Base-by-base conservation (phyloP, 2,113 vertebrate genomes). In the Pelodiscus sinensis region DNA sequence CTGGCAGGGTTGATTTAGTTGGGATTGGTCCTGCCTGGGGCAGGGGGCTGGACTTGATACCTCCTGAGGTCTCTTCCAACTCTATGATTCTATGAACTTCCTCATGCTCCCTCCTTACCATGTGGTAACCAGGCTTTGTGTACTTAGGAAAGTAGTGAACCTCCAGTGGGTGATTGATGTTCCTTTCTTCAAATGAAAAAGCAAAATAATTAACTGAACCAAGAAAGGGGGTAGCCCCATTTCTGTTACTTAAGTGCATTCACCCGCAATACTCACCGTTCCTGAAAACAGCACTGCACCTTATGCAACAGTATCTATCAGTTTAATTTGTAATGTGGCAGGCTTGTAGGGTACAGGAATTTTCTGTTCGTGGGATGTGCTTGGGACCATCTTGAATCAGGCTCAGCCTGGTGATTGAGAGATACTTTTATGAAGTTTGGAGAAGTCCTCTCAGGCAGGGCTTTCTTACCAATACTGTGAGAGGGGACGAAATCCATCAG, bases 301-400 rank as follows among this genome's bases (percentile, higher is more conserved):
- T 12, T 5, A 11, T 60, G 13, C 58, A 60, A 25, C 25, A 62
- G 58, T 29, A 25, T 62, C 27, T 62, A 62, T 14, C 25, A 27
- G 38, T 55, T 44, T 52, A 19, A 6, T 6, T 1, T 19, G 50
- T 21, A 75, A n/a, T 0, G 11, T 0, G 3, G 51, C 24, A 77
- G 77, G 38, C 4, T 0, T 84, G 58, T 14, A 25, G 44, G 79
- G 31, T 88, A 52, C 0, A 0, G 60, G 22, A 82, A 8, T 1
- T 0, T 31, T 80, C 25, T 12, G 10, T 25, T 27, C 44, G 7
- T 24, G 60, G 11, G 35, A 24, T 44, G 9, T 19, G 68, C 54
- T 89, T 11, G 62, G 62, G 14, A 90, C 29, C 82, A 52, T 38
- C 79, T 38, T 22, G 5, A 27, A 9, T 14, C 44, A 68, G 51